These are phyloP conservation scores for Hymenochirus boettgeri DNA, from an alignment of 2,113 vertebrate genomes.

Conservation along the genomic window DNA sequence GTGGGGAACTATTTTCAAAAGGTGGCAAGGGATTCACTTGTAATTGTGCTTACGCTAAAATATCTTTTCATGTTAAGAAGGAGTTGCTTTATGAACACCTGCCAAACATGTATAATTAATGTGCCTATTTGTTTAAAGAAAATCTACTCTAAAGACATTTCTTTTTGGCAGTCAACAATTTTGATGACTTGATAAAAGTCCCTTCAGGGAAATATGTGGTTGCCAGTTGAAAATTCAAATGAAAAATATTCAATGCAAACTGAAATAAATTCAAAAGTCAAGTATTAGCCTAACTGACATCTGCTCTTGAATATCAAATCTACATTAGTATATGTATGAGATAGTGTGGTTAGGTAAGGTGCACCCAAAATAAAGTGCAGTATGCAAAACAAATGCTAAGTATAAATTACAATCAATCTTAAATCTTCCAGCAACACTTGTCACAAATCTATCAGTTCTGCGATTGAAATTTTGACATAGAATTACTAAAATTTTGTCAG, in stretches of 20 bases:
- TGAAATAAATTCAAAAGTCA: slow-evolving; percentile 9
- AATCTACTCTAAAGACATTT: slow-evolving; percentile 10
- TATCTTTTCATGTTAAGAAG: slow-evolving; percentile 29
- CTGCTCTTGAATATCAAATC: background rate
- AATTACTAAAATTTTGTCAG: no score
- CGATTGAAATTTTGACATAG: no score
- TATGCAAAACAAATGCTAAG: no score
- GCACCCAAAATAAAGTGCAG: background rate
- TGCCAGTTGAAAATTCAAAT: slow-evolving; percentile 32
- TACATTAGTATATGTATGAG: background rate
- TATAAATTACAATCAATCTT: no score
- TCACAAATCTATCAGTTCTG: no score
- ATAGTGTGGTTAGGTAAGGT: background rate
- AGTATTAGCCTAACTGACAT: background rate
- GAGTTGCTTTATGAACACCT: slow-evolving; percentile 34
- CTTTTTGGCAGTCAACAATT: slow-evolving; percentile 39
- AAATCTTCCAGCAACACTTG: no score
- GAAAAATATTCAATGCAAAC: slow-evolving; percentile 18
- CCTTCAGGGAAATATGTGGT: slow-evolving; percentile 24
- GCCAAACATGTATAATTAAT: slow-evolving; percentile 39
- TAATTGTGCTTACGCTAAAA: slow-evolving; percentile 11
- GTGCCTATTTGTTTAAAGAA: slow-evolving; percentile 31
- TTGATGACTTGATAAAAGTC: slow-evolving; percentile 35
- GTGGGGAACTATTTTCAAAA: slow-evolving; percentile 18
- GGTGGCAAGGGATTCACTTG: slow-evolving; percentile 6